Base-by-base conservation (phyloP, 2,113 vertebrate genomes). In the Asarcornis scutulata region DNA sequence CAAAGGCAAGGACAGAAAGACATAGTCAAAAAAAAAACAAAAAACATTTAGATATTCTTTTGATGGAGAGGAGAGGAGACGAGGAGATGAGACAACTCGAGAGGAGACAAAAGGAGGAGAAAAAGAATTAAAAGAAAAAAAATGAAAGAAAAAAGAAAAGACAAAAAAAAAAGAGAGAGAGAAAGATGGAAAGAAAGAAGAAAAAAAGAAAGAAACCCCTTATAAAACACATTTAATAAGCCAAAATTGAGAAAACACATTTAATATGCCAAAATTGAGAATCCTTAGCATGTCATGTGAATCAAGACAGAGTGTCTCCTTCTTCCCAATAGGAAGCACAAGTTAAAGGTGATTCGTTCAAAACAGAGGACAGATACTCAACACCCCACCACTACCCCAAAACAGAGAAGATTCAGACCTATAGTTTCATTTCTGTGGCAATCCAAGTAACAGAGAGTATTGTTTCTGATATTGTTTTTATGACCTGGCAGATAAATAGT, bases 381-480 rank as follows among this genome's bases (percentile, higher is more conserved):
- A 85, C 46, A 48, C 46, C 10, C 46, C 10, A 10, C 20, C 9
- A 25, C 7, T 36, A 82, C 36, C 16, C n/a, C 63, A 58, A 74
- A 53, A 20, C 52, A 52, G 21, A 66, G 40, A 25, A 32, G 11
- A 21, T 46, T 13, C 20, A 50, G 4, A 5, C 17, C 86, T 73
- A 42, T 12, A 17, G 18, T 53, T 88, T 22, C 78, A 17, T 90
- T 93, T 76, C 50, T 77, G 44, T 69, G 32, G 68, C n/a, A 92
- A 48, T 56, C 8, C 7, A 53, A 81, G 25, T 31, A 75, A 7
- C 34, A 83, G 11, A 46, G 32, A 89, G 72, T 29, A 50, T 67
- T 96, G 44, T 91, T 95, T 94, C 63, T 80, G 40, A 40, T 40
- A 40, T 12, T 40, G 31, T 21, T 88, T 93, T 91, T 89, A 69